phyloP scores from a whole-genome alignment of 1,140 invertebrate species.

The Neotoxoptera formosana region DNA sequence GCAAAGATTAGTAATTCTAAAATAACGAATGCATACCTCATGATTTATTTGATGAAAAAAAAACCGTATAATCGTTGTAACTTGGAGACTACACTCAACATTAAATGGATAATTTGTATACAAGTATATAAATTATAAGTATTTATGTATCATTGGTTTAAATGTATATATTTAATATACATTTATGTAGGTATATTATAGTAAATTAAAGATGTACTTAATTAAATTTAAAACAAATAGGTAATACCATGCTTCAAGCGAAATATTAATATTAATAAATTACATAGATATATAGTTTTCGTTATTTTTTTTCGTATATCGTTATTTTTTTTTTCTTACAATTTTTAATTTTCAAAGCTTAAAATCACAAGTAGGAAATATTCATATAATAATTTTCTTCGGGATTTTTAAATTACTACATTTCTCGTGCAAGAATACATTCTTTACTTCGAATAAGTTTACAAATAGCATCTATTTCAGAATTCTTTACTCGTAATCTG shows the following conservation, averaged over 20 bases:
- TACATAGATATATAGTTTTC: background rate
- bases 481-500: background rate
- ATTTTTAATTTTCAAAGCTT: background rate
- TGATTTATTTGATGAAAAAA: background rate
- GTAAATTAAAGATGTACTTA: background rate
- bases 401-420: background rate
- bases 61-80: background rate
- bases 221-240: background rate
- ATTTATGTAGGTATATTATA: background rate
- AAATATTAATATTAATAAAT: background rate
- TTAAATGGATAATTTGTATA: background rate
- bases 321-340: background rate
- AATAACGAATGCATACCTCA: background rate
- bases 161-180: background rate
- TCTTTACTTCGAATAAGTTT: background rate
- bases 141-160: background rate
- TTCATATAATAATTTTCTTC: background rate
- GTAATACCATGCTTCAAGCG: background rate
- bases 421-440: background rate
- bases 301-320: background rate
- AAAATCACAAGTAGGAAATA: background rate
- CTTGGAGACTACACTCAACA: background rate
- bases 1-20: conserved; percentile 32
- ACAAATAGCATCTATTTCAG: background rate
- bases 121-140: background rate